phyloP scores from a whole-genome alignment of 2,113 vertebrate species.

The Aspiorhynchus laticeps region DNA sequence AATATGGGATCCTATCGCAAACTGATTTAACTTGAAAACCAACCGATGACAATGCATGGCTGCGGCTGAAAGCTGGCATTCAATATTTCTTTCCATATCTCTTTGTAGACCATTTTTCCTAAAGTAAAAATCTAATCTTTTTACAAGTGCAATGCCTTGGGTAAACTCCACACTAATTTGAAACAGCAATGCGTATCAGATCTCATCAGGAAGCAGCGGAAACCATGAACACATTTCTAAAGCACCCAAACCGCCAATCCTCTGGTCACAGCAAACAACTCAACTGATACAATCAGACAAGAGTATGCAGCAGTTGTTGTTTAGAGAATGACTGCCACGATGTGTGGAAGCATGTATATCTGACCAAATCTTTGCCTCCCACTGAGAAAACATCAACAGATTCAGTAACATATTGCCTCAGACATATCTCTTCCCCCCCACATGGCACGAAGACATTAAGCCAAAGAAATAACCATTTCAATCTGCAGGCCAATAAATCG shows the following conservation, averaged over 20 bases:
- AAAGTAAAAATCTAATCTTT: background rate
- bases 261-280: background rate
- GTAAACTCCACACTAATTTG: background rate
- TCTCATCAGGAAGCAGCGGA: background rate
- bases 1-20: background rate
- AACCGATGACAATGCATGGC: background rate
- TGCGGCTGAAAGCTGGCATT: background rate
- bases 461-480: background rate
- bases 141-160: background rate
- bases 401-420: background rate
- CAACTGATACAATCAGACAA: background rate
- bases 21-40: background rate
- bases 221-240: background rate
- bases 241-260: background rate
- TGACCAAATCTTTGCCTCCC: background rate
- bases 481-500: background rate
- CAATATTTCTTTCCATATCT: background rate
- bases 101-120: background rate
- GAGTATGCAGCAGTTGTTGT: background rate
- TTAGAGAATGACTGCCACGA: background rate
- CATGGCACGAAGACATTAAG: slow-evolving; percentile 1
- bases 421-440: slow-evolving; percentile 11
- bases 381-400: background rate
- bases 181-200: background rate
- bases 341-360: background rate